Conservation (phyloP, 2,888 invertebrate genomes). For the Drosophila antonietae region DNA sequence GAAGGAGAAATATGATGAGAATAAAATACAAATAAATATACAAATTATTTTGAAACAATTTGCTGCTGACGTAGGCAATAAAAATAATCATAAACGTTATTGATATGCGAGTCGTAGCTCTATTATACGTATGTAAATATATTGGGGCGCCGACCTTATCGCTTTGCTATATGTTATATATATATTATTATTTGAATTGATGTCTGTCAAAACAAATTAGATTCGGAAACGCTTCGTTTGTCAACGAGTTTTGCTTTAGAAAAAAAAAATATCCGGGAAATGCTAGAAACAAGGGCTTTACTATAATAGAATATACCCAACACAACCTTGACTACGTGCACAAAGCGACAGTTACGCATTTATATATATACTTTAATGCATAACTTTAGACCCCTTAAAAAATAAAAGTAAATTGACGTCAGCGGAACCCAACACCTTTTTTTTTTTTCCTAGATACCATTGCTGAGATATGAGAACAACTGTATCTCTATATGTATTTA, state of each 20-base stretch:
- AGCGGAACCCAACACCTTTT: conserved; percentile 69
- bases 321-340: conserved; percentile 15
- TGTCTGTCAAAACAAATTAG: conserved; percentile 46
- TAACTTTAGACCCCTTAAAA: conserved; percentile 4
- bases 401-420: conserved; percentile 57
- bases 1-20: background rate
- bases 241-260: conserved; percentile 11
- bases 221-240: conserved; percentile 13
- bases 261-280: background rate
- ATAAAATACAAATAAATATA: background rate
- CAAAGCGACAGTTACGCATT: background rate
- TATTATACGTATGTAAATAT: conserved; percentile 6
- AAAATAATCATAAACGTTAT: conserved; percentile 30
- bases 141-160: conserved; percentile 46
- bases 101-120: conserved; percentile 19
- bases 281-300: background rate
- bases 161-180: conserved; percentile 4
- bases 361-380: background rate
- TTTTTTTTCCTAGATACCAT: conserved; percentile 37
- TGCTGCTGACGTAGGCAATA: conserved; percentile 31
- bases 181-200: conserved; percentile 13
- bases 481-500: conserved; percentile 37
- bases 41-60: conserved; percentile 9
- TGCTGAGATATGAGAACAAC: conserved; percentile 49
- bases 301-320: background rate